These are phyloP conservation scores for Palythoa heliodiscus DNA, from an alignment of 92 coral and sea anemone genomes.

Conservation along the genomic window DNA sequence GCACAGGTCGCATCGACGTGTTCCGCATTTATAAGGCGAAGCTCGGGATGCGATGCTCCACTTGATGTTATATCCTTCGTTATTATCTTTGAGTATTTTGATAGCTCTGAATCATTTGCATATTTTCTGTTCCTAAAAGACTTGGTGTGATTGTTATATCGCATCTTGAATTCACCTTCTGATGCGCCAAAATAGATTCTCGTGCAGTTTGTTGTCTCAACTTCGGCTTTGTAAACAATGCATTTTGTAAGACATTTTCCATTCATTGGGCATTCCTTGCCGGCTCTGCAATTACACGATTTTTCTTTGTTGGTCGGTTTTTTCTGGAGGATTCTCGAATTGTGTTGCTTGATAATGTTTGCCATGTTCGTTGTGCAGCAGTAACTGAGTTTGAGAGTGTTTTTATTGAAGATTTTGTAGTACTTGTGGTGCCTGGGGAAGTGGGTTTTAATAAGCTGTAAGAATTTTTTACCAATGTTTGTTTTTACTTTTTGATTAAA, in stretches of 20 bases:
- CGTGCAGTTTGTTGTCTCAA: conserved; percentile 1
- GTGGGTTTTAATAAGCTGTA: conserved; percentile 5
- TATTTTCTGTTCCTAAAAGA: conserved; percentile 25
- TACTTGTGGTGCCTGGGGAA: conserved; percentile 4
- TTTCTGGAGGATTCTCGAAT: not conserved
- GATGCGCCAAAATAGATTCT: conserved; percentile 29
- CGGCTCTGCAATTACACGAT: too few species aligned
- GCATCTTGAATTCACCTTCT: conserved; percentile 17
- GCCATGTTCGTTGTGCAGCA: conserved; percentile 23
- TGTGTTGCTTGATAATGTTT: conserved; percentile 3
- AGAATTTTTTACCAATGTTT: not conserved
- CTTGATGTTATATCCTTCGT: conserved; percentile 29
- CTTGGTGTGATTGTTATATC: conserved; percentile 29
- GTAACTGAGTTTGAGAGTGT: conserved; percentile 13
- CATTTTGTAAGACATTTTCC: too few species aligned
- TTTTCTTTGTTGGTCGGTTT: too few species aligned
- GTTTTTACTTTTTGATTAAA: conserved; percentile 15
- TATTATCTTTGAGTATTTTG: conserved; percentile 24
- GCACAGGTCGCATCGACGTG: conserved; percentile 23
- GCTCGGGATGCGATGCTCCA: conserved; percentile 39
- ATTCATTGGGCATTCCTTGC: too few species aligned
- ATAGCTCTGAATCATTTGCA: conserved; percentile 25
- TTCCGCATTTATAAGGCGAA: conserved; percentile 13
- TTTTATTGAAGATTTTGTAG: conserved; percentile 1
- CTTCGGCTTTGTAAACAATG: conserved; percentile 46